A percentile compares a stretch with the other conserved stretches of the same genome.
Evolutionary conservation across 2,888 invertebrate species (phyloP).

Genomic region (Trissolcus japonicus): DNA sequence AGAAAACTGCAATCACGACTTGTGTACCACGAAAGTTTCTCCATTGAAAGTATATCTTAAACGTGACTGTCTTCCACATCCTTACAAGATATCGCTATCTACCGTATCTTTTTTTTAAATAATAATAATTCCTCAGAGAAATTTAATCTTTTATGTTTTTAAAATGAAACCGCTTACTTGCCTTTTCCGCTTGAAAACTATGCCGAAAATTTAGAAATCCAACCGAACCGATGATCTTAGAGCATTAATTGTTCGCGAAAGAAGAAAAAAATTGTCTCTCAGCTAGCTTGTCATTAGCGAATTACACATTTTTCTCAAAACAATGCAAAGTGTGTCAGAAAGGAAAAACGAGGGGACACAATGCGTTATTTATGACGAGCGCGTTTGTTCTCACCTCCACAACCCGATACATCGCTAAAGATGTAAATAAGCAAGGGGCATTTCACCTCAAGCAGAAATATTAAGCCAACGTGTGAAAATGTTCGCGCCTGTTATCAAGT

Average conservation of each 20-base stretch:
- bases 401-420: slow-evolving; percentile 28
- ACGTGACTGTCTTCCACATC: slow-evolving; percentile 1
- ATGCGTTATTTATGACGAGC: slow-evolving; percentile 19
- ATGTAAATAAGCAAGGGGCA: slow-evolving; percentile 40
- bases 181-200: too few species aligned
- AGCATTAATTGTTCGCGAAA: too few species aligned
- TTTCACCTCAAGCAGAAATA: slow-evolving; percentile 30
- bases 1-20: slow-evolving; percentile 1
- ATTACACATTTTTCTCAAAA: slow-evolving; percentile 27
- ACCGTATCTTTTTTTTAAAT: not conserved
- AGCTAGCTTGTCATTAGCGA: slow-evolving; percentile 14
- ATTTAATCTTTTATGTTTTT: too few species aligned
- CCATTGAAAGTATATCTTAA: slow-evolving; percentile 29
- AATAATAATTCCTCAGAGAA: too few species aligned
- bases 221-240: too few species aligned
- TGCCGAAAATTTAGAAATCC: too few species aligned
- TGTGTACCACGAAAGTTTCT: slow-evolving; percentile 21
- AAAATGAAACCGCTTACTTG: too few species aligned
- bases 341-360: slow-evolving; percentile 10
- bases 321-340: slow-evolving; percentile 11
- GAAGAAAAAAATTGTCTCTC: too few species aligned
- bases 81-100: not conserved
- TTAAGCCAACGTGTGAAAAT: slow-evolving; percentile 22
- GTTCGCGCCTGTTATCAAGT: slow-evolving; percentile 29
- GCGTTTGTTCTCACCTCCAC: slow-evolving; percentile 18